Base-by-base conservation (phyloP, 2,797 vertebrate species). In the Trematomus bernacchii region DNA sequence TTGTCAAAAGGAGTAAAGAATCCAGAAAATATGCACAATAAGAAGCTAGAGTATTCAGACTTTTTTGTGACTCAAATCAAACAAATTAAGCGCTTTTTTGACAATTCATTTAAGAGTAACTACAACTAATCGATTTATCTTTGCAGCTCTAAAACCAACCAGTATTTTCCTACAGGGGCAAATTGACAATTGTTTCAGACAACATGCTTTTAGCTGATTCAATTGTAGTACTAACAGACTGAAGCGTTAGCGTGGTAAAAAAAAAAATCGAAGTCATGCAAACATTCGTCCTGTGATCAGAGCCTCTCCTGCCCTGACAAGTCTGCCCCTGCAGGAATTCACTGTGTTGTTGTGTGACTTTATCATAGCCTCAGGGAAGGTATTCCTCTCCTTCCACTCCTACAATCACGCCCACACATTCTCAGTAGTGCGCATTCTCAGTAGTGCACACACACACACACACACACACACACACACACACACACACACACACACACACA, bases 291-390 rank as follows among this genome's bases (percentile, higher is more conserved):
- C 66, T 72, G 40, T 66, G 77, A 63, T n/a, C 11, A 50, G 74
- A 72, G 61, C 44, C 75, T 51, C 2, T 88, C 87, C 74, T 92
- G 93, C 63, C 83, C 72, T 59, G 80, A 94, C 94, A 93, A 71
- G 92, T 77, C 80, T 77, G 48, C 54, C 67, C 40, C 47, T 60
- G 59, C 83, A 79, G 73, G 33, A 37, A 37, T 64, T 74, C 60
- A 76, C 77, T 82, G 83, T 88, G 79, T 89, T 86, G 47, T 30
- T 57, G 44, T 82, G 80, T 84, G 82, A 86, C 80, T 90, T 94
- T 90, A 85, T 83, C 73, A 64, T 90, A 80, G 91, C 94, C 89
- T 86, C 48, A 6, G 80, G 93, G 83, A 83, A 91, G 83, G 72
- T 85, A 91, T 93, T 94, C 78, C 84, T 83, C 85, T 71, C 77